Base-by-base conservation (phyloP, 2,113 vertebrate species). In the Anoura caudifer region DNA sequence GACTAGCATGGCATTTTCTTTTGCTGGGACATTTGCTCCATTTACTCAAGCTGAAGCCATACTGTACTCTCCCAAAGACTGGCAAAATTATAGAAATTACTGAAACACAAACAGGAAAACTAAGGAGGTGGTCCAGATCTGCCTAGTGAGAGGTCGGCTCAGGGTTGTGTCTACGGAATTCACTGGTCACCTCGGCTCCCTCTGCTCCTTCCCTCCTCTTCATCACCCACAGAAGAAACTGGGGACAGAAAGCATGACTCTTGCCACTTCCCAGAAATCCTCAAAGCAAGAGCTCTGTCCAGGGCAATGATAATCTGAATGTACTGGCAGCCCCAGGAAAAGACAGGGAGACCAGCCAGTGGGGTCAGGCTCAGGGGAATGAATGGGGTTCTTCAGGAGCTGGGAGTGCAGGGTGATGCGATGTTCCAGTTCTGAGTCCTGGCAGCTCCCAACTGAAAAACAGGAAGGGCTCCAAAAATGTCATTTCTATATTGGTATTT, bases 401-500 rank as follows among this genome's bases (percentile, higher is more conserved):
- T 11, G 7, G 31, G 36, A 54, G 12, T 13, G 31, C 50, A 75
- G 47, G 36, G n/a, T 28, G 85, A 82, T 31, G 50, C 0, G 5
- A 20, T 22, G 52, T 63, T 80, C 65, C 7, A 38, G 77, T 61
- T 90, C 70, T 15, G 41, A 95, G 89, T 3, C 65, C 79, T 38
- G 79, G 61, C 82, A 90, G 63, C 52, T 83, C 43, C 80, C 76
- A 80, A 20, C 0, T 43, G 92, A 93, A 90, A 83, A 93, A 67
- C 86, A 93, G 87, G 88, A 52, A 86, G 43, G 41, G 52, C 65
- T 93, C 91, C 77, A 89, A 92, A 63, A 85, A 93, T 70, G 80
- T 85, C 92, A 65, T 85, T 93, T 95, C 90, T 76, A 50, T 76
- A 17, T n/a, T 92, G 76, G 83, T 82, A 87, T 97, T 93, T 84